Evolutionary conservation across 1,140 invertebrate genomes (phyloP).

Genomic region (Bursaphelenchus mucronatus): DNA sequence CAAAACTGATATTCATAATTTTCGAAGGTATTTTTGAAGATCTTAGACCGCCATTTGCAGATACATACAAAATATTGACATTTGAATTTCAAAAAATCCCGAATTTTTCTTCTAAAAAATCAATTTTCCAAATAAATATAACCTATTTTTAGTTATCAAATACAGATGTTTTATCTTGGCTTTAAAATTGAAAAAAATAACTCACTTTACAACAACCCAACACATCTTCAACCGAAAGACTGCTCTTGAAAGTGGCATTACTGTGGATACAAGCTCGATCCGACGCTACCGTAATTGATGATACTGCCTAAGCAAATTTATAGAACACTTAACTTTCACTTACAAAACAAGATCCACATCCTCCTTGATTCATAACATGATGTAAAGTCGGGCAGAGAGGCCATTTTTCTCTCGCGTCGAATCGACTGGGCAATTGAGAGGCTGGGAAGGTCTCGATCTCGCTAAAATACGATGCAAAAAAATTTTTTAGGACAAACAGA

Average conservation of each 20-base stretch:
- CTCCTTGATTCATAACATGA: constrained; percentile 63
- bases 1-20: no score
- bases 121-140: no score
- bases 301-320: constrained; percentile 46
- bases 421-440: constrained; percentile 28
- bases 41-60: no score
- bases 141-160: no score
- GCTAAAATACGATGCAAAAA: constrained; percentile 15
- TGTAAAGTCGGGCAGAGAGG: constrained; percentile 38
- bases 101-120: no score
- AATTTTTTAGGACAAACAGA: no score
- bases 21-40: no score
- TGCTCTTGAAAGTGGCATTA: constrained; percentile 51
- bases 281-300: constrained; percentile 55
- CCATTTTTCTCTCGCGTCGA: constrained; percentile 49
- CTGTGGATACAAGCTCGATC: constrained; percentile 55
- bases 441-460: constrained; percentile 39
- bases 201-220: constrained; percentile 48
- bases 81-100: no score
- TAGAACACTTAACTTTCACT: constrained; percentile 15
- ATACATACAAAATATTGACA: no score
- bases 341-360: constrained; percentile 66
- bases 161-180: no score
- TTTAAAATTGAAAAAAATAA: no score
- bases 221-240: constrained; percentile 52